Percentiles rank a stretch among this genome's conserved stretches.
Conservation (phyloP, 2,113 vertebrate genomes). For the Mus spicilegus region DNA sequence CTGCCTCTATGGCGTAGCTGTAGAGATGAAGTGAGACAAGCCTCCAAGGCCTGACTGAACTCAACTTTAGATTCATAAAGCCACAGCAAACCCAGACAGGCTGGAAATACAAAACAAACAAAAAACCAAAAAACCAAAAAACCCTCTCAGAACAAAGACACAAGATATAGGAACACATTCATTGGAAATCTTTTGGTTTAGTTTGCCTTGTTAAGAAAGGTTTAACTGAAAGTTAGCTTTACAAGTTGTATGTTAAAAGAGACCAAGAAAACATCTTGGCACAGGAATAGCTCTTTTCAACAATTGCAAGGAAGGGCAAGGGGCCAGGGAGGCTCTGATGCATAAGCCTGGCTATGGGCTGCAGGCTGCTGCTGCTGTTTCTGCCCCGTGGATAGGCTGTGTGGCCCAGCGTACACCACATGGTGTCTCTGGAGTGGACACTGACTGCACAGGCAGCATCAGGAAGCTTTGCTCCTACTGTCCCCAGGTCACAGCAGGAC, state of each 20-base stretch:
- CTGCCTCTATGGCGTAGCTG: fast-evolving
- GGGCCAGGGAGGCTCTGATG: neutral
- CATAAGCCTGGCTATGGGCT: neutral
- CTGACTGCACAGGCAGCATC: conserved; percentile 2
- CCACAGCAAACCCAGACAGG: neutral
- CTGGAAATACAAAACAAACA: no score
- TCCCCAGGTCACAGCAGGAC: conserved; percentile 19
- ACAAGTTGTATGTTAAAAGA: neutral
- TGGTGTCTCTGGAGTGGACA: fast-evolving
- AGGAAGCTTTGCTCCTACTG: conserved; percentile 13
- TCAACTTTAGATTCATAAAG: neutral
- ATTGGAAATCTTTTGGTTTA: neutral
- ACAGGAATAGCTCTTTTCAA: neutral
- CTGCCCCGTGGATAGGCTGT: fast-evolving
- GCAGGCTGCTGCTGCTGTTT: fast-evolving
- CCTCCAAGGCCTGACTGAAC: neutral
- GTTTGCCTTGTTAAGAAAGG: neutral
- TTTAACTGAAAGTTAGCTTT: neutral
- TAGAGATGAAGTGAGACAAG: neutral
- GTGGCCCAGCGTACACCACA: neutral
- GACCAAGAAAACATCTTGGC: neutral
- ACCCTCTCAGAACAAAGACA: neutral
- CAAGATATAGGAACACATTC: neutral
- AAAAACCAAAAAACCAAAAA: no score
- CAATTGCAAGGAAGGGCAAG: neutral